Conservation (phyloP, 1,140 invertebrate genomes). For the Tetraneura akinire region DNA sequence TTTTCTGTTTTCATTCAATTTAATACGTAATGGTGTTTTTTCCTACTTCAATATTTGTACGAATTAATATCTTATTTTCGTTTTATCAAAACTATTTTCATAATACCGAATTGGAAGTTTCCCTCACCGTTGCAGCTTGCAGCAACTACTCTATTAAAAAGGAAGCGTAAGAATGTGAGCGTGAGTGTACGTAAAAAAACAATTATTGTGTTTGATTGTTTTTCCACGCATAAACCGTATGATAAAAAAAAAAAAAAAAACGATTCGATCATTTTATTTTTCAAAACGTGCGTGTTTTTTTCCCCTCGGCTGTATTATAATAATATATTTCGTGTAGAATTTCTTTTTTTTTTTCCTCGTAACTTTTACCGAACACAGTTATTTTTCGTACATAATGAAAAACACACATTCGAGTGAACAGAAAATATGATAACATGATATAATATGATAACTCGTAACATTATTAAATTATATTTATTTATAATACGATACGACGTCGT, state of each 20-base stretch:
- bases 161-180: too few relatives aligned
- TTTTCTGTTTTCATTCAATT: slow-evolving; percentile 6
- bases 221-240: background rate
- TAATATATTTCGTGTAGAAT: background rate
- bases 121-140: too few relatives aligned
- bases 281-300: background rate
- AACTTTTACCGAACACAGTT: background rate
- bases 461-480: too few relatives aligned
- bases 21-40: slow-evolving; percentile 4
- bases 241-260: background rate
- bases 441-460: too few relatives aligned
- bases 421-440: too few relatives aligned
- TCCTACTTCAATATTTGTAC: background rate
- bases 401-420: background rate
- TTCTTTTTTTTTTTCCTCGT: background rate
- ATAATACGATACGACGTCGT: too few relatives aligned
- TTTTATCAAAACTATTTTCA: background rate
- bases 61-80: slow-evolving; percentile 14
- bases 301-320: background rate
- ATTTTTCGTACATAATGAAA: background rate
- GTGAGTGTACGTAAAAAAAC: too few relatives aligned
- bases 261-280: background rate
- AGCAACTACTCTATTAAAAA: too few relatives aligned
- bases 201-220: background rate
- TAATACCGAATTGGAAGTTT: background rate